A percentile compares a stretch with the other conserved stretches of the same genome.
These are phyloP conservation scores for Neuroscelio doddi DNA, from an alignment of 2,888 invertebrate genomes.

Conservation along the genomic window DNA sequence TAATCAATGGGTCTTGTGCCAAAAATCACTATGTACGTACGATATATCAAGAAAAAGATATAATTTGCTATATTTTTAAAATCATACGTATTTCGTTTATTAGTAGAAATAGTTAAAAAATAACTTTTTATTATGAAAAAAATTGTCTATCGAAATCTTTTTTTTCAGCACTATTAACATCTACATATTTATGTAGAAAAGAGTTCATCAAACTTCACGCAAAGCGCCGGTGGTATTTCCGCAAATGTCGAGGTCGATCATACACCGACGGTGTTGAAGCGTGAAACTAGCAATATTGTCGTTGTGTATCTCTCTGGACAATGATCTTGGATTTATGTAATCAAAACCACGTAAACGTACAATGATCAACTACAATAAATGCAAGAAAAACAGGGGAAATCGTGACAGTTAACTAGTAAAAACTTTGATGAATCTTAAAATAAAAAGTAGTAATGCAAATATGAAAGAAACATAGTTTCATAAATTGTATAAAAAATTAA, in stretches of 20 bases:
- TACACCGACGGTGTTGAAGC: constrained; percentile 41
- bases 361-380: constrained; percentile 19
- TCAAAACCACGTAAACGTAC: constrained; percentile 15
- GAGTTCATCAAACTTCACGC: constrained; percentile 50
- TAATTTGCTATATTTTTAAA: not conserved
- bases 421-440: no score
- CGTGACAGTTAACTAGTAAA: no score
- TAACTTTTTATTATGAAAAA: no score
- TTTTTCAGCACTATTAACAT: no score
- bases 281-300: constrained; percentile 45
- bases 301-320: constrained; percentile 30
- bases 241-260: constrained; percentile 59
- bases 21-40: constrained; percentile 4
- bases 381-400: constrained; percentile 9
- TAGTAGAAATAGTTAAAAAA: no score
- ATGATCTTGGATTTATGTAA: constrained; percentile 42
- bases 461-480: no score
- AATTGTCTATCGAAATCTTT: no score
- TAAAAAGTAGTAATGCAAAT: no score
- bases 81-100: no score
- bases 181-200: constrained; percentile 11
- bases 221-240: constrained; percentile 48
- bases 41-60: constrained; percentile 6
- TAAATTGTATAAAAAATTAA: no score
- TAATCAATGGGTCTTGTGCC: constrained; percentile 24